Evolutionary conservation across 2,113 vertebrate species (phyloP).

Genomic region (Haemorhous mexicanus): DNA sequence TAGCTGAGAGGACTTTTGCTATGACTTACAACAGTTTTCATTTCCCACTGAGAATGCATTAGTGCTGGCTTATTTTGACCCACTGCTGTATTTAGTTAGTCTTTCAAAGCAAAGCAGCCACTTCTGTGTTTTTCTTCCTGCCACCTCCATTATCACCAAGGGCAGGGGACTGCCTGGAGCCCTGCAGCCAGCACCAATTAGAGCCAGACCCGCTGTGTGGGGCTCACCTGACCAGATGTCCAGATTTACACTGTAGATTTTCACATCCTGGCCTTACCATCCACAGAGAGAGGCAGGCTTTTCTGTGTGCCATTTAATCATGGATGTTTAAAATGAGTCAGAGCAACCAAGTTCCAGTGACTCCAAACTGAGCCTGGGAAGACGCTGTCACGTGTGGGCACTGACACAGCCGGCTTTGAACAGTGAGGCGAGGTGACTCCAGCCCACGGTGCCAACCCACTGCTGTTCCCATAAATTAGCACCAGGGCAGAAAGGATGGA

Average conservation of each 20-base stretch:
- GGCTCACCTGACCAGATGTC: not conserved
- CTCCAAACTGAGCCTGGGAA: not conserved
- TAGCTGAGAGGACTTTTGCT: not conserved
- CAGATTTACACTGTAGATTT: not conserved
- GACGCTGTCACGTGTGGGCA: fast-evolving
- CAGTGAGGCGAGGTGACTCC: not conserved
- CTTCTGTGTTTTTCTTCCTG: not conserved
- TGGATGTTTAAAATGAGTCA: not conserved
- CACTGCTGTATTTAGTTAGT: not conserved
- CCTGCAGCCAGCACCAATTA: not conserved
- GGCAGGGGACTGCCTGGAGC: not conserved
- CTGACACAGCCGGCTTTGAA: not conserved
- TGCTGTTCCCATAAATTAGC: not conserved
- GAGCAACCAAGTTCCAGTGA: not conserved
- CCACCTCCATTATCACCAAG: not conserved
- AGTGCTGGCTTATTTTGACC: not conserved
- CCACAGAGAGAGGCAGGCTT: not conserved
- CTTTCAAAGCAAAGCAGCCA: not conserved
- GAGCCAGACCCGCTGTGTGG: not conserved
- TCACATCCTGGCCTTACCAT: not conserved
- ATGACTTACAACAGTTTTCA: not conserved
- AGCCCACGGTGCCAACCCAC: not conserved
- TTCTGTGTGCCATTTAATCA: not conserved
- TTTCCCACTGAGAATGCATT: not conserved
- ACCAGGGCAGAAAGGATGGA: not conserved